Evolutionary conservation across 2,888 invertebrate genomes (phyloP), one percentile per base, ranked within the genome.

Genomic region (Nomada goodeniana): DNA sequence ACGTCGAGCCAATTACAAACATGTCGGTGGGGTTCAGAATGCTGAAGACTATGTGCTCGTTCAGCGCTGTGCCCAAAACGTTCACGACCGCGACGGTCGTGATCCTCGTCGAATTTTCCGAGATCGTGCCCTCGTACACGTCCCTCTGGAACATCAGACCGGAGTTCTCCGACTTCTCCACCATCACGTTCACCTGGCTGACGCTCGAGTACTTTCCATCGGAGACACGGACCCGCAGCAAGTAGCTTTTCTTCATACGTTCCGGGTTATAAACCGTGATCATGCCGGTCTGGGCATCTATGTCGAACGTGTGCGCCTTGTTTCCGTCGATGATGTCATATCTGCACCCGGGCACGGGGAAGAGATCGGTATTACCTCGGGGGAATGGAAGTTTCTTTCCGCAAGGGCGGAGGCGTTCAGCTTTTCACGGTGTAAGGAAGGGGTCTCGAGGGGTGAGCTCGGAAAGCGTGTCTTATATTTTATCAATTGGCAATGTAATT

Each of bases 271-370:
- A 90, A 7, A 97, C 96, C 9, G 96, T 96, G 64, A 98, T 95
- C 59, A 96, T 94, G 11, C 97, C 98, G 2, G 95, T 95, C 68
- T 94, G 93, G 0, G 96, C 92, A 90, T 97, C 95, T 76, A 99
- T 96, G 47, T 95, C 94, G 94, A 98, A 98, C 15, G 96, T 95
- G 71, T 96, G 95, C 55, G 94, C 95, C 83, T 95, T 95, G 94
- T 98, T 98, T 13, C 98, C 98, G 91, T 97, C 97, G 79, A 97
- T 96, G 79, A 99, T 96, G 90, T 97, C 97, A 93, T 97, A 98
- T 75, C 93, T 91, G 73, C 18, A 76, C 44, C 18, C 36, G n/a
- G 23, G 20, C 18, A 29, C 18, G 3, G n/a, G 29, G 47, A 13
- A 47, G 47, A 47, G 10, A 15, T 47, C 47, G 15, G 47, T 47